Base-by-base conservation (phyloP, 1,140 invertebrate genomes). In the Aphaenogaster rudis region DNA sequence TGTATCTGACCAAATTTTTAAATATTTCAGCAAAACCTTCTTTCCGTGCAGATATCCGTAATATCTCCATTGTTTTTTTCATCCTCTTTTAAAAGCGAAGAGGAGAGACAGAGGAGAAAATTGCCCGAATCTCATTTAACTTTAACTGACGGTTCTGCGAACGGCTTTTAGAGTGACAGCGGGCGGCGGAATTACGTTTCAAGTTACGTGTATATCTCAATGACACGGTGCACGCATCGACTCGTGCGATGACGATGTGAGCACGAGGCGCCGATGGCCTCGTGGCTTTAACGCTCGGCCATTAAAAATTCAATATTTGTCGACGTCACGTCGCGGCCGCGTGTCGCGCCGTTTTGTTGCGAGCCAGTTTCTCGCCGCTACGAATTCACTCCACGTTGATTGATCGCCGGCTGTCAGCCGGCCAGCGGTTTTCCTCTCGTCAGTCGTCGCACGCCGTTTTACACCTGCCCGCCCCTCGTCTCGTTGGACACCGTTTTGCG, bases 261-360 rank as follows among this genome's bases (percentile, higher is more conserved):
- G 21, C 11, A 36, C 11, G 8, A 45, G 48, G 2, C 42, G 28
- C 28, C 54, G 13, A 33, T 69, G 36, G 36, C 52, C 39, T 67
- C 61, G 66, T 13, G 39, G 21, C 39, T 82, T 72, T 61, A 72
- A 82, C 36, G 3, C 15, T 21, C 17, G 17, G n/a, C n/a, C 8
- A 28, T 48, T 61, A 84, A 89, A 90, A 87, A 79, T 59, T 84
- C 86, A 87, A 90, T 88, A 84, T 88, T 86, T 78, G 33, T 45
- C 13, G 36, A 88, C 59, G 45, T 67, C 33, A 82, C 39, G 11
- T 36, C 50, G 33, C 28, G 76, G 54, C 54, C 33, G 48, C 15
- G 42, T 42, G 9, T 15, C 50, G 33, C 15, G 15, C 9, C 17
- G 39, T 13, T 57, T 48, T 11, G 36, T 52, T 59, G 45, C 71